These are phyloP conservation scores for Amaurobius ferox DNA, from an alignment of 2,888 invertebrate species.

Conservation along the genomic window DNA sequence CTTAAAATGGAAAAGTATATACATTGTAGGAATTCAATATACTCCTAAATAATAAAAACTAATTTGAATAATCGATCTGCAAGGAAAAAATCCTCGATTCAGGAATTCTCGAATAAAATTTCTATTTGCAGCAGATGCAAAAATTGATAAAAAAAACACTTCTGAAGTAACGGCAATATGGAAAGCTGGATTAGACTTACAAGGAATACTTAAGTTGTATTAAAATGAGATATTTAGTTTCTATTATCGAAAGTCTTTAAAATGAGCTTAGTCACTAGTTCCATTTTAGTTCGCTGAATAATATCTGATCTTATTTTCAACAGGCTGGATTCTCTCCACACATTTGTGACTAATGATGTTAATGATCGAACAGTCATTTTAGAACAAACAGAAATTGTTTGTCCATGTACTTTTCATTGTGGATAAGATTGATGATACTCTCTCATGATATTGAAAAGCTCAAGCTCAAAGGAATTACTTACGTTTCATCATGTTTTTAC, in stretches of 20 bases:
- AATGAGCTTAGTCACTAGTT: constrained; percentile 35
- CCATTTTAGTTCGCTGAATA: not conserved
- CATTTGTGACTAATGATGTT: constrained; percentile 48
- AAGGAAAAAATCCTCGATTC: not conserved
- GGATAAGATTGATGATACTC: too few species aligned
- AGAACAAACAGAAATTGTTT: too few species aligned
- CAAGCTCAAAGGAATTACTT: too few species aligned
- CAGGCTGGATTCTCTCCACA: not conserved
- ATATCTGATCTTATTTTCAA: constrained; percentile 32
- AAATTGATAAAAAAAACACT: constrained; percentile 31
- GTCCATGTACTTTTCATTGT: too few species aligned
- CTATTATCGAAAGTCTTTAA: constrained; percentile 53
- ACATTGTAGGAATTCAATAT: too few species aligned
- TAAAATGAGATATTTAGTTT: constrained; percentile 32
- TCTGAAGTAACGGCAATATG: constrained; percentile 23
- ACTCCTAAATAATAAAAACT: too few species aligned
- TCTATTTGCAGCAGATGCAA: constrained; percentile 37
- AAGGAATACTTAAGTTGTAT: constrained; percentile 15
- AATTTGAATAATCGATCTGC: too few species aligned
- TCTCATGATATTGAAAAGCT: too few species aligned
- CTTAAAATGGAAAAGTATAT: too few species aligned
- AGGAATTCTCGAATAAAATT: constrained; percentile 17
- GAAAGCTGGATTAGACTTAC: constrained; percentile 57
- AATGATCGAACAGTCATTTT: constrained; percentile 46
- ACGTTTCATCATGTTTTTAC: too few species aligned